phyloP scores from a whole-genome alignment of 2,888 invertebrate genomes.

The Tethea ocularis region DNA sequence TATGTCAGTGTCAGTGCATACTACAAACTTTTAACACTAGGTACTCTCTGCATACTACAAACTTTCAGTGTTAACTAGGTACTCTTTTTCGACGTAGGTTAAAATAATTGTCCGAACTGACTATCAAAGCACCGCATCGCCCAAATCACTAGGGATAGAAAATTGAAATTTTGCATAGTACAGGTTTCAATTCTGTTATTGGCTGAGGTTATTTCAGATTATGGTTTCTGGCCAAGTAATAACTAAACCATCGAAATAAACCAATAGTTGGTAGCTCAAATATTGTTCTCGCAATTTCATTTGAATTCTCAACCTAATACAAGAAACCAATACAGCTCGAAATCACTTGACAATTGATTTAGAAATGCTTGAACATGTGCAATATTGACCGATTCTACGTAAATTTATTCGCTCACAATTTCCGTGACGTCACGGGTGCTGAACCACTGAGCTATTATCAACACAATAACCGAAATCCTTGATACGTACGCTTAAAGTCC shows the following conservation, averaged over 20 bases:
- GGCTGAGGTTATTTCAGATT: too few species aligned
- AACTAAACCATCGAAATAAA: background rate
- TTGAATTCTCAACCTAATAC: background rate
- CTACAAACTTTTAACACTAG: too few species aligned
- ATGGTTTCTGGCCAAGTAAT: background rate
- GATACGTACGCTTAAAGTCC: background rate
- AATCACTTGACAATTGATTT: slow-evolving; percentile 2
- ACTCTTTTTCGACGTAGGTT: too few species aligned
- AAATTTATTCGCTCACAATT: slow-evolving; percentile 48
- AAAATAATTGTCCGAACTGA: too few species aligned
- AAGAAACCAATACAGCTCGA: background rate
- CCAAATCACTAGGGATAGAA: too few species aligned
- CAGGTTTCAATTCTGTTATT: too few species aligned
- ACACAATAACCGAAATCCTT: slow-evolving; percentile 8
- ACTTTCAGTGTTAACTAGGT: too few species aligned
- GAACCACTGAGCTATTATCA: slow-evolving; percentile 24
- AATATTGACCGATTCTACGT: slow-evolving; percentile 24
- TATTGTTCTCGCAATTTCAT: background rate
- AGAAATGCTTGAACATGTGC: slow-evolving; percentile 8
- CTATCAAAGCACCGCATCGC: too few species aligned
- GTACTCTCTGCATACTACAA: too few species aligned
- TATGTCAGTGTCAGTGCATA: too few species aligned
- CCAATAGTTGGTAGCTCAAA: background rate
- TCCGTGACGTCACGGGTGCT: slow-evolving; percentile 42
- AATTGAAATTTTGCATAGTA: too few species aligned